Percentiles rank a stretch among this genome's conserved stretches.
Conservation (phyloP, 2,888 invertebrate genomes). For the Parnassius glacialis region DNA sequence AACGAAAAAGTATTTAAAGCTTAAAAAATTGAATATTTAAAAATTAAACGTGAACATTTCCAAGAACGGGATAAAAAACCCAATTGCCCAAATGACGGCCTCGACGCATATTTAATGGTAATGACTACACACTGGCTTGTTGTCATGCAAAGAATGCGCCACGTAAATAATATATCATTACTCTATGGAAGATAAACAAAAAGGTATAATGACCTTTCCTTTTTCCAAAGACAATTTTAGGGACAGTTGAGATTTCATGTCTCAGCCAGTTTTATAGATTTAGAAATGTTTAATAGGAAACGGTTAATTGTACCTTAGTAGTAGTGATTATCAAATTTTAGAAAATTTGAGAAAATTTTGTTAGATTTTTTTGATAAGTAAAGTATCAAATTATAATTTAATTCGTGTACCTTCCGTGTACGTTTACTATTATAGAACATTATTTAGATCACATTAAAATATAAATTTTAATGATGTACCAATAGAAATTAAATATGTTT, state of each 20-base stretch:
- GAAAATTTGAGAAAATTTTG: too few species aligned
- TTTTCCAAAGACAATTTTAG: constrained; percentile 12
- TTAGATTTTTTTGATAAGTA: too few species aligned
- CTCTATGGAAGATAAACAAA: constrained; percentile 44
- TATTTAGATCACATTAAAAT: too few species aligned
- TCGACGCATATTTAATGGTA: constrained; percentile 54
- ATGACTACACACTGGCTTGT: constrained; percentile 51
- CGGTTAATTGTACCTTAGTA: too few species aligned
- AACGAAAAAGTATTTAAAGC: constrained; percentile 15
- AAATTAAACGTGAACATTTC: constrained; percentile 41
- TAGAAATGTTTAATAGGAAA: too few species aligned
- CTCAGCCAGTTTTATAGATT: too few species aligned
- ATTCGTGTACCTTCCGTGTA: too few species aligned
- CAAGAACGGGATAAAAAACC: constrained; percentile 42
- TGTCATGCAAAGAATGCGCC: constrained; percentile 62
- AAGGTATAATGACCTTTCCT: constrained; percentile 28
- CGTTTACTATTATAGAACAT: too few species aligned
- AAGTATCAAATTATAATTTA: too few species aligned
- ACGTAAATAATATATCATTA: constrained; percentile 63
- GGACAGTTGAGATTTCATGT: not conserved
- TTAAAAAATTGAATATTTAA: constrained; percentile 20
- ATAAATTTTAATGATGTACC: too few species aligned
- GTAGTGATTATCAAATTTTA: too few species aligned
- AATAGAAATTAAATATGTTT: too few species aligned
- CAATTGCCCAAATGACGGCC: constrained; percentile 39